Evolutionary conservation across 2,113 vertebrate genomes (phyloP).

Genomic region (Alosa alosa): DNA sequence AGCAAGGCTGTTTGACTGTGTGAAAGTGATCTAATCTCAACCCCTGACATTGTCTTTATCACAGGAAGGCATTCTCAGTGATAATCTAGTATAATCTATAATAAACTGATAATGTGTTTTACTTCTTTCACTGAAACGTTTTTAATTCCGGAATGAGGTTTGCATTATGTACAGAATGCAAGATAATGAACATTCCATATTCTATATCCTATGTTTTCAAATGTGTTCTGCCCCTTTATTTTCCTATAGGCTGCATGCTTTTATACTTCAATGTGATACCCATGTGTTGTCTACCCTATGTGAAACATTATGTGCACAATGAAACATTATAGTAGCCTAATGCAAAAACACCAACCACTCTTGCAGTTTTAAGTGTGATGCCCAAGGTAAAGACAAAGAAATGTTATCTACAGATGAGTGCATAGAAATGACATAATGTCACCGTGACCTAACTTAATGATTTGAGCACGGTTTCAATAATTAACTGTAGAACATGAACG

Average conservation of each 20-base stretch:
- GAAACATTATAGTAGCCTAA: neutral
- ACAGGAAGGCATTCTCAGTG: neutral
- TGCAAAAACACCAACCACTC: neutral
- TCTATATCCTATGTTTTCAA: too few species aligned
- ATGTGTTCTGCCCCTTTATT: too few species aligned
- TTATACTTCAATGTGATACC: too few species aligned
- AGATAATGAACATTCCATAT: neutral
- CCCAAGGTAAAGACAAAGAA: neutral
- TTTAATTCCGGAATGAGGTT: neutral
- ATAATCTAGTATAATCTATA: neutral
- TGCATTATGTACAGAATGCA: neutral
- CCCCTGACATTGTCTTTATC: neutral
- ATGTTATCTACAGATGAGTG: neutral
- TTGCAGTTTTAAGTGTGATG: neutral
- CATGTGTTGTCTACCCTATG: too few species aligned
- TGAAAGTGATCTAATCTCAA: constrained; percentile 10
- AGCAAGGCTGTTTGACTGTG: neutral
- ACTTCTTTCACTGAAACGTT: neutral
- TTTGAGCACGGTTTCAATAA: neutral
- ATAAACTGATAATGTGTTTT: neutral
- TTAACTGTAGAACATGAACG: neutral
- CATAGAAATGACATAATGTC: neutral
- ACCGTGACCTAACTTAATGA: neutral
- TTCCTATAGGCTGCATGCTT: too few species aligned
- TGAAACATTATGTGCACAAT: neutral